phyloP scores from a whole-genome alignment of 1,140 invertebrate genomes.

The Euwallacea fornicatus region DNA sequence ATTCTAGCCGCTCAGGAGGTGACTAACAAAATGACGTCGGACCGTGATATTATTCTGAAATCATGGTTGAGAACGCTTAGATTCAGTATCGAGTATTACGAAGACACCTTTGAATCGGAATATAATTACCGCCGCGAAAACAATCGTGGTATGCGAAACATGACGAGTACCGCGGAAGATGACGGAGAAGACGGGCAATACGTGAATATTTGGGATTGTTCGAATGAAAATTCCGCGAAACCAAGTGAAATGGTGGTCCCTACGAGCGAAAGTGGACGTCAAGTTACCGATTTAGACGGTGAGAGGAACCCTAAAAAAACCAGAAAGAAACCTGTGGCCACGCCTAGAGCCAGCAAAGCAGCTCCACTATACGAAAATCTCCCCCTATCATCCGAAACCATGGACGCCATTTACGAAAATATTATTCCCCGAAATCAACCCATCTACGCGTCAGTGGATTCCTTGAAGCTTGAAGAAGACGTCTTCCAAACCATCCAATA shows the following conservation, averaged over 20 bases:
- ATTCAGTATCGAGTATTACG: conserved; percentile 38
- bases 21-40: conserved; percentile 35
- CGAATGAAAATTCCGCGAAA: conserved; percentile 23
- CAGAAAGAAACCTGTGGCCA: conserved; percentile 21
- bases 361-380: conserved; percentile 15
- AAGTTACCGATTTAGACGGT: not conserved
- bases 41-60: conserved; percentile 35
- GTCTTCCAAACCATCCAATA: conserved; percentile 23
- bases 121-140: conserved; percentile 17
- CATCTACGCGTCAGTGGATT: conserved; percentile 5
- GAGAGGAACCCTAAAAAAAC: not conserved
- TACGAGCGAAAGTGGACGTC: not conserved
- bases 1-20: conserved; percentile 16
- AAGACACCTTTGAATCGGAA: conserved; percentile 27
- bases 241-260: conserved; percentile 22
- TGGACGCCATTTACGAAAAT: conserved; percentile 27
- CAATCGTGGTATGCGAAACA: conserved; percentile 24
- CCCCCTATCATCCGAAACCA: not conserved
- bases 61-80: conserved; percentile 36
- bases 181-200: conserved; percentile 26
- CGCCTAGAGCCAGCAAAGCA: conserved; percentile 19
- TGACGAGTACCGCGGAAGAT: conserved; percentile 24
- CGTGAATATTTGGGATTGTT: conserved; percentile 36
- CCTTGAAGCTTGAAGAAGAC: conserved; percentile 19
- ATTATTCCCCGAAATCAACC: not conserved